Base-by-base conservation (phyloP, 2,888 invertebrate species). In the Leucoptera coffeella region DNA sequence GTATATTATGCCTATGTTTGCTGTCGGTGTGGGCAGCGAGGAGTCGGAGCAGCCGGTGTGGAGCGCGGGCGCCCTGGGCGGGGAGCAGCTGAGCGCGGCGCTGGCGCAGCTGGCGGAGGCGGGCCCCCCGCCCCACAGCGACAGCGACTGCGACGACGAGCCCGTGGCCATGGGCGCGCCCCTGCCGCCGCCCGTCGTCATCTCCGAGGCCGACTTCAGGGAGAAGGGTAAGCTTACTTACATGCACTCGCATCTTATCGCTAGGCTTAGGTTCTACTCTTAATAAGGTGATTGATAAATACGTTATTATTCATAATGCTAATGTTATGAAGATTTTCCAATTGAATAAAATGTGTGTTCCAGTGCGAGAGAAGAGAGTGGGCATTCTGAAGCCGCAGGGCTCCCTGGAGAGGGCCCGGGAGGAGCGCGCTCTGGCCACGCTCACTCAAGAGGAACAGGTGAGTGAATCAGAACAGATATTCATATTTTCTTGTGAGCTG, bases 331-430 rank as follows among this genome's bases (percentile, higher is more conserved):
- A n/a, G n/a, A n/a, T n/a, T n/a, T n/a, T n/a, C 17, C 17, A 17
- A 7, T 7, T 17, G 17, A 17, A 17, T 17, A 17, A 9, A 6
- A 17, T 17, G 6, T 17, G 15, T 28, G 22, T 35, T 36, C 1
- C 44, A 74, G 74, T 73, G 34, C 60, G 65, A 3, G 75, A 75
- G 42, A 75, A 72, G 35, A 69, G 73, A 26, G 71, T 71, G 15
- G 83, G 82, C 3, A 84, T 84, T 33, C 50, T 84, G 33, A 84
- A 84, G 43, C 81, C 83, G 1, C 82, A 83, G 43, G 81, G 81
- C 0, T 82, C 82, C 0, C 41, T 82, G 33, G 82, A 82, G 45
- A 73, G 82, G 14, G 77, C 78, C 12, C 58, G 80, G 8, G 80
- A 77, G 38, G 78, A 79, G 34, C 62, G 77, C 2, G 76, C 76